Evolutionary conservation across 2,113 vertebrate genomes (phyloP).

Genomic region (Hystrix cristata): DNA sequence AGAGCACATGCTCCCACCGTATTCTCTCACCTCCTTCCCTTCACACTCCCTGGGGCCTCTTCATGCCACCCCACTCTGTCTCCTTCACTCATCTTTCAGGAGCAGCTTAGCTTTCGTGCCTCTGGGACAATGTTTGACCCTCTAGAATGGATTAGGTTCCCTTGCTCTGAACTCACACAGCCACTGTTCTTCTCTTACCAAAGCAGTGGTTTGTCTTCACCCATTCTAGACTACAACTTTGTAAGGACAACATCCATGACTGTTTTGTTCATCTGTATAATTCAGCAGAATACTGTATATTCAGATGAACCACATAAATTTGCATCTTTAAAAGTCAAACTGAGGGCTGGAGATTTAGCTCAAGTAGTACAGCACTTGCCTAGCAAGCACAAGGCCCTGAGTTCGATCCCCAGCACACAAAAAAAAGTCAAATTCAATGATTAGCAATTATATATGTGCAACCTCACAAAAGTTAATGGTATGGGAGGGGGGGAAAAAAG

Average conservation of each 20-base stretch:
- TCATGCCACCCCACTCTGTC: not conserved
- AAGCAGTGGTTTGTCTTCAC: not conserved
- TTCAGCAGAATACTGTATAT: not conserved
- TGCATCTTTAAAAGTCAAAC: slow-evolving; percentile 1
- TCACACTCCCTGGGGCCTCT: not conserved
- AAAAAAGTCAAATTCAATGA: not conserved
- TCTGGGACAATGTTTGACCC: not conserved
- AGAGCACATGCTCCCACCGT: not conserved
- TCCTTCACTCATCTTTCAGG: not conserved
- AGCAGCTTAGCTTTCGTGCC: not conserved
- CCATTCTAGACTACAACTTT: not conserved
- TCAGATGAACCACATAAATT: not conserved
- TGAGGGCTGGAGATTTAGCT: too few species aligned
- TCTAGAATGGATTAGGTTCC: not conserved
- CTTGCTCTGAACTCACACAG: not conserved
- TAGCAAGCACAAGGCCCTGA: too few species aligned
- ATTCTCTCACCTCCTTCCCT: not conserved
- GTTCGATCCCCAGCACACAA: too few species aligned
- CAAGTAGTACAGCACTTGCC: too few species aligned
- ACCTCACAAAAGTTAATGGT: not conserved
- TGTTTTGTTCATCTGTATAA: not conserved
- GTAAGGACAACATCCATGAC: not conserved
- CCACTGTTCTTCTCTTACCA: not conserved
- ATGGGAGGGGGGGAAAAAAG: not conserved
- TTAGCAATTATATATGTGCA: not conserved